Base-by-base conservation (phyloP, 2,888 invertebrate species). In the Prosopocoilus inquinatus region DNA sequence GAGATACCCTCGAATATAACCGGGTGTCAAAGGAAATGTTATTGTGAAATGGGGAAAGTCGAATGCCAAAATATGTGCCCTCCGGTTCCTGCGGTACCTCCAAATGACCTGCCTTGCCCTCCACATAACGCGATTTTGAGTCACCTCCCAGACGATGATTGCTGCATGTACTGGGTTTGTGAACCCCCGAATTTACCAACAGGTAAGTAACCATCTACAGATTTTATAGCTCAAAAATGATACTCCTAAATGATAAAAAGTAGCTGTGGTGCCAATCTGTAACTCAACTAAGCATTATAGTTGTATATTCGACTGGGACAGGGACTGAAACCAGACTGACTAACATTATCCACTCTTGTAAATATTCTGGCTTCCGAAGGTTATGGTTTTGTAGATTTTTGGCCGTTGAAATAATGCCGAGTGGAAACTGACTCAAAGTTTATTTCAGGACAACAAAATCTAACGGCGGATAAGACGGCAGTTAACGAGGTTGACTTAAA, bases 31-130 rank as follows among this genome's bases (percentile, higher is more conserved):
- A 84, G 89, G 64, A 83, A 89, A 64, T 95, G 94, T 70, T 91
- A 87, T 72, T 95, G 94, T 70, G 91, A 94, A 73, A 88, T 89
- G 75, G 93, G 94, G 11, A 90, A 89, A 62, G 82, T 95, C 12
- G 89, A 92, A 59, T 95, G 95, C 68, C 88, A 90, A 62, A 86
- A 88, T 35, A 84, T 87, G 9, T 95, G 95, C 76, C 84, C 89
- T 1, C 89, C 90, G 0, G 84, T 94, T 0, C 80, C 90, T 1
- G 85, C 89, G 0, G 67, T 86, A 28, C 94, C 94, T 0, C 94
- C 94, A 0, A 78, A 85, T 32, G 83, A 82, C 51, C 75, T 94
- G 55, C 83, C 84, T 1, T 95, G 94, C 69, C 84, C 87, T 4
- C 83, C 86, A 0, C 79, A 84, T 47, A 79, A 84, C 63, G 88